phyloP scores from a whole-genome alignment of 2,888 invertebrate genomes.

The Brachyptera putata region DNA sequence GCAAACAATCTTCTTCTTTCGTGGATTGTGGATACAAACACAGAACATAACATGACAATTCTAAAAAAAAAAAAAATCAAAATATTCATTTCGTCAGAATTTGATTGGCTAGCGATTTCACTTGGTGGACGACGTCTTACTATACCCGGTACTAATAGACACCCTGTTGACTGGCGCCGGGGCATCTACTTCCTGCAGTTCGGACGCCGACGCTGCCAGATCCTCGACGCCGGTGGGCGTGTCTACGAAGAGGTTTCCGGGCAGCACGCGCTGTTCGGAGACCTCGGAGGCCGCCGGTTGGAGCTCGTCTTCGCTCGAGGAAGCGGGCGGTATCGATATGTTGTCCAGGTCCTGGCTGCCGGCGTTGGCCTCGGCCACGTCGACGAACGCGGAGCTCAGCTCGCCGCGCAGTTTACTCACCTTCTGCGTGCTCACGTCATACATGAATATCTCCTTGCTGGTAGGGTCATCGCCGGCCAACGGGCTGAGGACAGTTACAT shows the following conservation, averaged over 20 bases:
- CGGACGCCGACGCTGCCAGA: neutral
- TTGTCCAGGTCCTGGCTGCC: slow-evolving; percentile 53
- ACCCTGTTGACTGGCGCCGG: slow-evolving; percentile 6
- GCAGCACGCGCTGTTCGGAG: neutral
- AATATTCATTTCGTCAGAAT: neutral
- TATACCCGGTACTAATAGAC: slow-evolving; percentile 7
- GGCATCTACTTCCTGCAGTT: neutral
- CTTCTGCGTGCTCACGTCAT: slow-evolving; percentile 67
- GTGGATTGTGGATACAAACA: too few relatives aligned
- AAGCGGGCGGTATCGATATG: slow-evolving; percentile 32
- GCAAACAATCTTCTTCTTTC: too few relatives aligned
- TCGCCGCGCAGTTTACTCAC: slow-evolving; percentile 77
- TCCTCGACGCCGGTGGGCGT: slow-evolving; percentile 7
- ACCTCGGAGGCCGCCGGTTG: slow-evolving; percentile 13
- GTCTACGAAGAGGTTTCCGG: slow-evolving; percentile 1
- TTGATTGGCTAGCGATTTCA: neutral
- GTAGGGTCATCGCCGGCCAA: slow-evolving; percentile 41
- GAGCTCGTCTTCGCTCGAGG: slow-evolving; percentile 17
- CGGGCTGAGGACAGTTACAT: slow-evolving; percentile 1
- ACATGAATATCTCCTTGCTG: slow-evolving; percentile 82
- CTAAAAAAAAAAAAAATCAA: too few relatives aligned
- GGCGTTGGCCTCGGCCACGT: slow-evolving; percentile 82
- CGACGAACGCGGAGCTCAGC: slow-evolving; percentile 77
- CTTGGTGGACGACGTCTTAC: slow-evolving; percentile 3
- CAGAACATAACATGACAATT: too few relatives aligned